Evolutionary conservation across 2,113 vertebrate genomes (phyloP).

Genomic region (Grammomys surdaster): DNA sequence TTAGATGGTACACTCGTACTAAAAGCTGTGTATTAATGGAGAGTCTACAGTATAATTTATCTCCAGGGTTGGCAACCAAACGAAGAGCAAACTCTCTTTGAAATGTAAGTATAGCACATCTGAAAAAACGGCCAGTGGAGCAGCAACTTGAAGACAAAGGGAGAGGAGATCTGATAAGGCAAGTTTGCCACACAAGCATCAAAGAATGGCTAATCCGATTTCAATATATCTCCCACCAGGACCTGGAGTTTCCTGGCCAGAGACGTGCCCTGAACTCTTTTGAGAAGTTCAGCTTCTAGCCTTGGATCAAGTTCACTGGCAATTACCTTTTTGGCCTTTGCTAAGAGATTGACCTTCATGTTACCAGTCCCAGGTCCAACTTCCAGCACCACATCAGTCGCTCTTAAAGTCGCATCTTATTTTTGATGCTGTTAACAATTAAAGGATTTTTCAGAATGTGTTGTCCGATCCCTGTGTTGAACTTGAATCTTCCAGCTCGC

Average conservation of each 20-base stretch:
- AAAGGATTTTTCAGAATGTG: too few species aligned
- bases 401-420: too few species aligned
- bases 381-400: too few species aligned
- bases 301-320: slow-evolving; percentile 97
- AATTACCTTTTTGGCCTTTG: slow-evolving; percentile 89
- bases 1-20: slow-evolving; percentile 97
- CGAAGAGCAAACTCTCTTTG: slow-evolving; percentile 98
- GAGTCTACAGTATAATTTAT: slow-evolving; percentile 96
- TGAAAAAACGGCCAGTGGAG: slow-evolving; percentile 96
- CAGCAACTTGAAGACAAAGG: slow-evolving; percentile 98
- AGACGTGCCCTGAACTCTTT: slow-evolving; percentile 97
- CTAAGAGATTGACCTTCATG: too few species aligned
- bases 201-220: slow-evolving; percentile 97
- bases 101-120: slow-evolving; percentile 99
- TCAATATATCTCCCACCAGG: slow-evolving; percentile 95
- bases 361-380: too few species aligned
- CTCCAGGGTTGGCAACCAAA: slow-evolving; percentile 95
- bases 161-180: slow-evolving; percentile 99
- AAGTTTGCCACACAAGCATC: slow-evolving; percentile 98
- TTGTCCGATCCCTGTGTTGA: too few species aligned
- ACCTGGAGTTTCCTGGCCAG: slow-evolving; percentile 96
- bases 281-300: slow-evolving; percentile 97
- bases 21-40: slow-evolving; percentile 98
- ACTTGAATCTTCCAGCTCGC: too few species aligned
- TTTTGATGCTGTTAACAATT: too few species aligned